These are phyloP conservation scores for Caenorhabditis remanei DNA, from an alignment of 1,140 invertebrate genomes.

Conservation along the genomic window DNA sequence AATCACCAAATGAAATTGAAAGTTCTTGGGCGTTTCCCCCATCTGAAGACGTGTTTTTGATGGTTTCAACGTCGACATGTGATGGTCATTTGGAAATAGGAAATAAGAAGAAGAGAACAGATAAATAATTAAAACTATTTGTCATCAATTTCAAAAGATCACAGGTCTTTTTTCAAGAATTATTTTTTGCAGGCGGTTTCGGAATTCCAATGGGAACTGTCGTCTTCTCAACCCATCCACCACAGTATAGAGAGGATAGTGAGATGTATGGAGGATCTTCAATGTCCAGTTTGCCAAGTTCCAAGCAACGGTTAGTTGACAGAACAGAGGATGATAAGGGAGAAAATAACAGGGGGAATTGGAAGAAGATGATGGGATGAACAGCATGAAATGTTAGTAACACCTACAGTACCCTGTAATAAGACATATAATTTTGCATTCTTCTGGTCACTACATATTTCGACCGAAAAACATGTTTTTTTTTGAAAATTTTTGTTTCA, in stretches of 20 bases:
- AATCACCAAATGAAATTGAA: constrained; percentile 53
- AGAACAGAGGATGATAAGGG: not conserved
- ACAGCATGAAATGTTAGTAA: no score
- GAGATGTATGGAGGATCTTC: constrained; percentile 65
- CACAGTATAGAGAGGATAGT: constrained; percentile 68
- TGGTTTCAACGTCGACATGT: constrained; percentile 1
- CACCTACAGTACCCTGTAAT: no score
- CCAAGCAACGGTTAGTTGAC: constrained; percentile 53
- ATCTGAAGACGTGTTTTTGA: constrained; percentile 31
- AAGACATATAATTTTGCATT: no score
- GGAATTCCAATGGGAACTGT: constrained; percentile 70
- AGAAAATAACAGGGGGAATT: not conserved
- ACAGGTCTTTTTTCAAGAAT: not conserved
- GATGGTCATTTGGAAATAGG: constrained; percentile 33
- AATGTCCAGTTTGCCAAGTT: constrained; percentile 63
- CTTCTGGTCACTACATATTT: no score
- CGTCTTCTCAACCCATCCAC: constrained; percentile 68
- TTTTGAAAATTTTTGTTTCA: no score
- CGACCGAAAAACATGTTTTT: no score
- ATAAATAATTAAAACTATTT: not conserved
- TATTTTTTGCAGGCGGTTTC: constrained; percentile 66
- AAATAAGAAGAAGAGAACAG: not conserved
- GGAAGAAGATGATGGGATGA: no score
- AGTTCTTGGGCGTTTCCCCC: constrained; percentile 45
- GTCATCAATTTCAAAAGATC: not conserved